A percentile compares a stretch with the other conserved stretches of the same genome.
These are phyloP conservation scores for Archocentrus centrarchus DNA, from an alignment of 2,113 vertebrate species.

Conservation along the genomic window DNA sequence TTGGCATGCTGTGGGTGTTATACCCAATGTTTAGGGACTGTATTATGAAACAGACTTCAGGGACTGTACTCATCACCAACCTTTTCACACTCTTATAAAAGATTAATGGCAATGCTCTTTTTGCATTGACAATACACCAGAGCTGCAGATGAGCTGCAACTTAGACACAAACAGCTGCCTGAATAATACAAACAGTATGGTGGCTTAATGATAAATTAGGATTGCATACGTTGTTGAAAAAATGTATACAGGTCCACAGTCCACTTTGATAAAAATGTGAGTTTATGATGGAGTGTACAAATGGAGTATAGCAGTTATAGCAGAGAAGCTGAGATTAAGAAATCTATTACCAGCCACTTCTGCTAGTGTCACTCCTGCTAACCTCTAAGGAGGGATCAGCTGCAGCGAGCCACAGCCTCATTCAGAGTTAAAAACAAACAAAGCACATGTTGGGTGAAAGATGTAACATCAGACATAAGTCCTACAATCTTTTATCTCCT, in stretches of 20 bases:
- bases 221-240: not conserved
- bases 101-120: constrained; percentile 72
- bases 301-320: not conserved
- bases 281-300: not conserved
- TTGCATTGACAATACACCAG: constrained; percentile 58
- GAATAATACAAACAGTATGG: constrained; percentile 44
- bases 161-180: constrained; percentile 44
- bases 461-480: constrained; percentile 42
- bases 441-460: constrained; percentile 43
- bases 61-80: constrained; percentile 65
- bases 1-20: constrained; percentile 24
- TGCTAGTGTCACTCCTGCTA: constrained; percentile 4
- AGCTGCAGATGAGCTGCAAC: constrained; percentile 54
- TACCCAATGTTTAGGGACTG: constrained; percentile 40
- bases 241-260: not conserved
- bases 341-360: not conserved
- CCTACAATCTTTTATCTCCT: constrained; percentile 63
- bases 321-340: constrained; percentile 9
- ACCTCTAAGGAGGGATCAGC: not conserved
- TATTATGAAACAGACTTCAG: constrained; percentile 63
- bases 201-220: constrained; percentile 10
- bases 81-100: constrained; percentile 73
- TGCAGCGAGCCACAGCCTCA: not conserved
- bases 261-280: constrained; percentile 14
- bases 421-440: constrained; percentile 36